These are phyloP conservation scores for Leptinotarsa juncta DNA, from an alignment of 2,888 invertebrate species.

Conservation along the genomic window DNA sequence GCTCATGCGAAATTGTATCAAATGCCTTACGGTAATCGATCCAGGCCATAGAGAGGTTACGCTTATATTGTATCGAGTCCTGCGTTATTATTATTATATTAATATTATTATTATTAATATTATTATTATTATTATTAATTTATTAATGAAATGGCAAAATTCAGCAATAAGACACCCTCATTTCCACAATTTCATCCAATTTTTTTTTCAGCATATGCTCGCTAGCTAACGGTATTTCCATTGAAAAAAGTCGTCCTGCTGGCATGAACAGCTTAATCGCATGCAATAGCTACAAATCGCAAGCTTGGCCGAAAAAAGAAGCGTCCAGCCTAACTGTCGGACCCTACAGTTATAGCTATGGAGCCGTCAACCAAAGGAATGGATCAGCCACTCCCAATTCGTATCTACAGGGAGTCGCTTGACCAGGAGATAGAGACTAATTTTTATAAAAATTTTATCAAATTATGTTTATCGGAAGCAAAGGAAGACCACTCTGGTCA, in stretches of 20 bases:
- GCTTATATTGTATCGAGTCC: too few relatives aligned
- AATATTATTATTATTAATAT: too few relatives aligned
- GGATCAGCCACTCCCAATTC: slow-evolving; percentile 6
- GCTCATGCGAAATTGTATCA: too few relatives aligned
- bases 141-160: too few relatives aligned
- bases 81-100: too few relatives aligned
- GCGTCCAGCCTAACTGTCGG: slow-evolving; percentile 61
- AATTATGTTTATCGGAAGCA: not conserved
- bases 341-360: slow-evolving; percentile 69
- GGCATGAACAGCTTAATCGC: slow-evolving; percentile 81
- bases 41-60: too few relatives aligned
- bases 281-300: slow-evolving; percentile 81
- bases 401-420: slow-evolving; percentile 58
- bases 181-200: not conserved
- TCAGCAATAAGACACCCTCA: too few relatives aligned
- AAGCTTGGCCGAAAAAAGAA: slow-evolving; percentile 67
- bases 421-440: slow-evolving; percentile 7
- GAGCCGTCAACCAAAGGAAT: slow-evolving; percentile 24
- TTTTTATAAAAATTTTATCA: not conserved
- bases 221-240: slow-evolving; percentile 69
- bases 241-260: slow-evolving; percentile 76
- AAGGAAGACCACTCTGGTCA: not conserved
- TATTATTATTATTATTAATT: too few relatives aligned
- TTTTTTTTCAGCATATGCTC: slow-evolving; percentile 59
- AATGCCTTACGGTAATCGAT: too few relatives aligned